A percentile compares a stretch with the other conserved stretches of the same genome.
Evolutionary conservation across 2,888 invertebrate species (phyloP).

Genomic region (Macrophya annulata): DNA sequence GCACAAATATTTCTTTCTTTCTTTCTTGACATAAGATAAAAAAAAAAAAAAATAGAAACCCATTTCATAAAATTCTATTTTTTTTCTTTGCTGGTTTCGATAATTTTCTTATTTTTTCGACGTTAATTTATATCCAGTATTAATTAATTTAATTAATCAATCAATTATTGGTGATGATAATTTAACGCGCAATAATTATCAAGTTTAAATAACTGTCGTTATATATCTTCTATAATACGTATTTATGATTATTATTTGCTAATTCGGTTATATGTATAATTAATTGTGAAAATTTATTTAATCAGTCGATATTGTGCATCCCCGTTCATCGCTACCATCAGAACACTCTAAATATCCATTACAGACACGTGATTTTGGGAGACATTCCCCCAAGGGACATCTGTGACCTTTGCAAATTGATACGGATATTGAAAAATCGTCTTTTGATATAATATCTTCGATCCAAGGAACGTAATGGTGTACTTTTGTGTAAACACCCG

Average conservation of each 20-base stretch:
- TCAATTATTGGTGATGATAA: neutral
- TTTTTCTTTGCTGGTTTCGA: neutral
- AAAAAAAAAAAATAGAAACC: neutral
- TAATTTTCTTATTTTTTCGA: neutral
- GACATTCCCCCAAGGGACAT: slow-evolving; percentile 89
- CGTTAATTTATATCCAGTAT: neutral
- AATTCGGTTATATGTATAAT: slow-evolving; percentile 65
- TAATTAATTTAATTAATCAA: neutral
- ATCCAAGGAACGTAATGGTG: slow-evolving; percentile 89
- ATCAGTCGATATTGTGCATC: slow-evolving; percentile 79
- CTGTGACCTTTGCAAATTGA: slow-evolving; percentile 85
- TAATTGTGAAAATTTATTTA: neutral
- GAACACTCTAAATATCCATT: slow-evolving; percentile 90
- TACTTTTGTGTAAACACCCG: slow-evolving; percentile 91
- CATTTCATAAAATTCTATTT: neutral
- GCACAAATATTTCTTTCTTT: slow-evolving; percentile 17
- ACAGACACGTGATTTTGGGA: slow-evolving; percentile 87
- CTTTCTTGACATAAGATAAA: neutral
- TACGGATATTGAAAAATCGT: slow-evolving; percentile 66
- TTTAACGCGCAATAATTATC: neutral
- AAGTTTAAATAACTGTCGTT: neutral
- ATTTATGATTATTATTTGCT: neutral
- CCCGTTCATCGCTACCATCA: slow-evolving; percentile 88
- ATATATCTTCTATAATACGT: neutral
- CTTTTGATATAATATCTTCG: slow-evolving; percentile 80